These are phyloP conservation scores for Euthynnus affinis DNA, from an alignment of 2,797 vertebrate species.

Conservation along the genomic window DNA sequence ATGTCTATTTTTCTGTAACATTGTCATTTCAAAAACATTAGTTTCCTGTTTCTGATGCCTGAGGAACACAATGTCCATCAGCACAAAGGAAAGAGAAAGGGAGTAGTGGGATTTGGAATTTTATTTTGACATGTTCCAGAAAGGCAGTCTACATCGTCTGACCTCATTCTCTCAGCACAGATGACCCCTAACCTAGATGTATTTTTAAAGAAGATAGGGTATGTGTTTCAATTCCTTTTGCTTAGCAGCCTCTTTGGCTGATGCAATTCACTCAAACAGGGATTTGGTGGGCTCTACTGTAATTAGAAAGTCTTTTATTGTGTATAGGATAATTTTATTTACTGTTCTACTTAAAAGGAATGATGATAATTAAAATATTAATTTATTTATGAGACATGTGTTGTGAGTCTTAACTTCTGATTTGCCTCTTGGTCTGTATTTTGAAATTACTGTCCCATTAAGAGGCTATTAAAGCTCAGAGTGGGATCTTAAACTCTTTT, in stretches of 20 bases:
- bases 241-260: background rate
- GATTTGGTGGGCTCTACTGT: too few relatives aligned
- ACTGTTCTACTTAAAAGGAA: background rate
- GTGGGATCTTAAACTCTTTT: background rate
- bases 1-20: too few relatives aligned
- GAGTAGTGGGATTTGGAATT: background rate
- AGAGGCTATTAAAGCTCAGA: background rate
- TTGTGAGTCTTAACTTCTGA: background rate
- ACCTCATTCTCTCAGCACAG: background rate
- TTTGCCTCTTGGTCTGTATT: background rate
- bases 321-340: background rate
- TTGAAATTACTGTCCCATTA: background rate
- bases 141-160: background rate
- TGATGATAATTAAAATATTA: background rate
- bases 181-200: background rate
- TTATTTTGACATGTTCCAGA: background rate
- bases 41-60: conserved; percentile 11
- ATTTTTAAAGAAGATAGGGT: too few relatives aligned
- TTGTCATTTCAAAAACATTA: conserved; percentile 26
- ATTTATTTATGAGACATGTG: background rate
- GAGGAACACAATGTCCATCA: background rate
- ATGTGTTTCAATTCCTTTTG: background rate
- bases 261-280: background rate
- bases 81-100: background rate
- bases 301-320: background rate